Evolutionary conservation across 2,888 invertebrate genomes (phyloP), one percentile per base, ranked within the genome.

Genomic region (Hypselothyrea guttata): DNA sequence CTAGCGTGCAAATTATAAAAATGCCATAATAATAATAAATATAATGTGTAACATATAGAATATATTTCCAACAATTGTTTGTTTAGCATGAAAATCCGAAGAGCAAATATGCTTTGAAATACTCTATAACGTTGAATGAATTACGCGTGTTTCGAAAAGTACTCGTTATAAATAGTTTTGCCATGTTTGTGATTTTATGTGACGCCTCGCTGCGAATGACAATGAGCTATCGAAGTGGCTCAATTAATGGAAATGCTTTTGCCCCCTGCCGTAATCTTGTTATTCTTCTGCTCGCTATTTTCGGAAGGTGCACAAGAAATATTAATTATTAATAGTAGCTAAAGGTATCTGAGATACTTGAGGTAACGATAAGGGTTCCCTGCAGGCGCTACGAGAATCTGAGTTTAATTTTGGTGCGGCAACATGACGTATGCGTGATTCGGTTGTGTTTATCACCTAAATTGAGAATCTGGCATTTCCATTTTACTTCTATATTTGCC

Each of bases 221-320:
- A 46, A 49, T 61, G 61, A 12, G 55, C 48, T 11, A 56, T 35
- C 61, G 52, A 44, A 41, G 37, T 28, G 35, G 12, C 13, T 35
- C 38, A 11, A 38, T 42, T 42, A 45, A 60, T 60, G 69, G 18
- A 38, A 71, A 48, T n/a, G 12, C 49, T 28, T 34, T 40, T 35
- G 41, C 37, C 27, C 15, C 49, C 35, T 52, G 22, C 34, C 34
- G 11, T 48, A 44, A 31, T 48, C 45, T 45, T 8, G 2, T 22
- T 22, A 22, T 22, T 22, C 45, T 66, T 47, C 33, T 69, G 37
- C 16, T 64, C 28, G 38, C 15, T 51, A 42, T 55, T 63, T 68
- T 54, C 37, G 69, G 51, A 37, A 70, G 70, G 70, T 70, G 47
- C 31, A 63, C 42, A 33, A 35, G 28, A 40, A 22, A 22, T 33